Evolutionary conservation across 2,113 vertebrate species (phyloP).

Genomic region (Equus quagga): DNA sequence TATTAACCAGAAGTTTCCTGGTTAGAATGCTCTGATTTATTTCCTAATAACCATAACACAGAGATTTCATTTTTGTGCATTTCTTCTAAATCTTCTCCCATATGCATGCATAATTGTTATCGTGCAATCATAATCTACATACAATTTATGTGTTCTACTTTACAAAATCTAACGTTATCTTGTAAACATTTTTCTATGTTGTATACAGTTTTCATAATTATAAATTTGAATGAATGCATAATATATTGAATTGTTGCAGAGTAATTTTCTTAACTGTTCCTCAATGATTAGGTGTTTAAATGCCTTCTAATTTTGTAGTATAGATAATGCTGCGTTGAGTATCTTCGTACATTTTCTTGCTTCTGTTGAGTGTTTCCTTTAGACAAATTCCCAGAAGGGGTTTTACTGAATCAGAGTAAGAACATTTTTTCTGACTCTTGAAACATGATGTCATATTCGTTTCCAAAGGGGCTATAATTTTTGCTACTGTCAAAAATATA

Average conservation of each 20-base stretch:
- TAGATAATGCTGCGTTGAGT: constrained; percentile 48
- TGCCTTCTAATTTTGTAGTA: constrained; percentile 72
- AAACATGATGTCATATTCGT: constrained; percentile 22
- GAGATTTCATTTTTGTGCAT: constrained; percentile 47
- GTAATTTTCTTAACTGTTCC: constrained; percentile 68
- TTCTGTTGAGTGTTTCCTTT: constrained; percentile 39
- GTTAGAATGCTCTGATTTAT: constrained; percentile 56
- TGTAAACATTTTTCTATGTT: constrained; percentile 70
- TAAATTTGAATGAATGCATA: constrained; percentile 73
- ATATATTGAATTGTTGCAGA: constrained; percentile 64
- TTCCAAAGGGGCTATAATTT: constrained; percentile 27
- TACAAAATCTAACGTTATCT: constrained; percentile 73
- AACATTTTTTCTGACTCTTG: constrained; percentile 8
- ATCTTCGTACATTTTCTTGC: constrained; percentile 53
- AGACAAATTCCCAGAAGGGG: background rate
- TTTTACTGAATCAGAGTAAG: constrained; percentile 44
- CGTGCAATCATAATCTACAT: constrained; percentile 63
- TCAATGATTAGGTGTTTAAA: constrained; percentile 69
- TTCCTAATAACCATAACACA: constrained; percentile 44
- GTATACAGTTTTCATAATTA: constrained; percentile 66
- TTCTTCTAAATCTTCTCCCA: constrained; percentile 40
- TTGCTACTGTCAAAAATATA: background rate
- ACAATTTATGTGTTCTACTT: constrained; percentile 70
- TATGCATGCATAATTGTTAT: constrained; percentile 52
- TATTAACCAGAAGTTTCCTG: background rate